Conservation (phyloP, 1,140 invertebrate genomes). For the Procambarus clarkii region DNA sequence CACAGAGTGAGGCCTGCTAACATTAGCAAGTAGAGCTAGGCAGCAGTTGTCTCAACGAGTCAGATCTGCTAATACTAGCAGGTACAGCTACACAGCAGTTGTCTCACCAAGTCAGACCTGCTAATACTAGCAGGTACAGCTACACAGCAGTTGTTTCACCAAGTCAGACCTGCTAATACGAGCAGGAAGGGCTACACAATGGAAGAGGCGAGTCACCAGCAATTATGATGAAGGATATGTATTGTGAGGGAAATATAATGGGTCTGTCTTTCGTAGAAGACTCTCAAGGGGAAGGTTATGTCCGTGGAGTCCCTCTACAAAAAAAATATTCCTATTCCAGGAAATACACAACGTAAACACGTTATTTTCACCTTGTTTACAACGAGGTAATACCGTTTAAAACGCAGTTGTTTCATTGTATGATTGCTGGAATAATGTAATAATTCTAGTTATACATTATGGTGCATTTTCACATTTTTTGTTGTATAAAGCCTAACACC, state of each 20-base stretch:
- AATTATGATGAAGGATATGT: background rate
- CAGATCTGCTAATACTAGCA: background rate
- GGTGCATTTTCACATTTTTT: background rate
- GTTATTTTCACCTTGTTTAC: too few relatives aligned
- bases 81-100: too few relatives aligned
- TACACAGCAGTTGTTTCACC: background rate
- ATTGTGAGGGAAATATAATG: background rate
- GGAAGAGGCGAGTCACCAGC: background rate
- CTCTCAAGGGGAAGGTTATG: background rate
- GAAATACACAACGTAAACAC: too few relatives aligned
- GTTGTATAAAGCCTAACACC: background rate
- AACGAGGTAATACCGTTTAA: too few relatives aligned
- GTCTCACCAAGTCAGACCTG: background rate
- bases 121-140: background rate
- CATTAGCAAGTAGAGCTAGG: background rate
- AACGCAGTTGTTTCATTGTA: too few relatives aligned
- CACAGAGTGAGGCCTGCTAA: background rate
- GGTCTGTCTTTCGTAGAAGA: background rate
- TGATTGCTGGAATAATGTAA: too few relatives aligned
- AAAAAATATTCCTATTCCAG: too few relatives aligned
- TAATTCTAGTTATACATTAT: too few relatives aligned
- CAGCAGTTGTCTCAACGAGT: background rate
- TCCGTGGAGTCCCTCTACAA: background rate
- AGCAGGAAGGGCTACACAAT: background rate
- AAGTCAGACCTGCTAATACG: background rate